Conservation (phyloP, 2,113 vertebrate species). For the Mus pahari region DNA sequence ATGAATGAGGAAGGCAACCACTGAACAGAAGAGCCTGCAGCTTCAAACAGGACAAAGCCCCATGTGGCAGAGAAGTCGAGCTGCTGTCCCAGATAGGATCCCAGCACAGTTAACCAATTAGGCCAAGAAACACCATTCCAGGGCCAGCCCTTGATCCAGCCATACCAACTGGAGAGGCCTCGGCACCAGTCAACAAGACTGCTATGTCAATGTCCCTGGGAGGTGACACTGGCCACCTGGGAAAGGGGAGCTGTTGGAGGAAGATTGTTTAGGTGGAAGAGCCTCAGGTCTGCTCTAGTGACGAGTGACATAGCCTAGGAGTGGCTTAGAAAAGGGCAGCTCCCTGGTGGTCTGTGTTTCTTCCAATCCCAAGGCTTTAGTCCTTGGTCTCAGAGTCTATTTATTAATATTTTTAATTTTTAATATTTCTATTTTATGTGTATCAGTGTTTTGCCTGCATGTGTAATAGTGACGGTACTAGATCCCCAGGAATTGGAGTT, state of each 20-base stretch:
- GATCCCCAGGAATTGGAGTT: too few species aligned
- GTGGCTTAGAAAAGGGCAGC: slow-evolving; percentile 90
- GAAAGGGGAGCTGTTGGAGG: slow-evolving; percentile 47
- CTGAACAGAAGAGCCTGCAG: slow-evolving; percentile 90
- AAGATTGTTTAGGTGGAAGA: slow-evolving; percentile 70
- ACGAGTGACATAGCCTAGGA: slow-evolving; percentile 83
- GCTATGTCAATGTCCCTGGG: slow-evolving; percentile 88
- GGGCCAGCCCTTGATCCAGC: slow-evolving; percentile 88
- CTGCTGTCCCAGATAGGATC: slow-evolving; percentile 89
- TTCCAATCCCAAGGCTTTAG: too few species aligned
- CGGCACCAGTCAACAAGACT: slow-evolving; percentile 87
- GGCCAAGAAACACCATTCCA: slow-evolving; percentile 88
- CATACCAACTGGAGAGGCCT: slow-evolving; percentile 61
- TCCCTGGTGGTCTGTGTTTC: slow-evolving; percentile 93
- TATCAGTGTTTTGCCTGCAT: too few species aligned
- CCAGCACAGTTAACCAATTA: slow-evolving; percentile 89
- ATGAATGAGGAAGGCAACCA: slow-evolving; percentile 91
- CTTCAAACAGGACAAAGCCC: slow-evolving; percentile 76
- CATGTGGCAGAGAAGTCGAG: slow-evolving; percentile 88
- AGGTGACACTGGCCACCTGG: slow-evolving; percentile 66
- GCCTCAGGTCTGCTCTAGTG: slow-evolving; percentile 81
- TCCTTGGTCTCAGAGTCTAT: neutral
- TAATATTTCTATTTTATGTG: neutral
- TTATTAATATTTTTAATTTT: neutral
- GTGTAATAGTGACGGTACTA: too few species aligned